phyloP scores from a whole-genome alignment of 2,888 invertebrate species.

The Epiperipatus broadwayi region DNA sequence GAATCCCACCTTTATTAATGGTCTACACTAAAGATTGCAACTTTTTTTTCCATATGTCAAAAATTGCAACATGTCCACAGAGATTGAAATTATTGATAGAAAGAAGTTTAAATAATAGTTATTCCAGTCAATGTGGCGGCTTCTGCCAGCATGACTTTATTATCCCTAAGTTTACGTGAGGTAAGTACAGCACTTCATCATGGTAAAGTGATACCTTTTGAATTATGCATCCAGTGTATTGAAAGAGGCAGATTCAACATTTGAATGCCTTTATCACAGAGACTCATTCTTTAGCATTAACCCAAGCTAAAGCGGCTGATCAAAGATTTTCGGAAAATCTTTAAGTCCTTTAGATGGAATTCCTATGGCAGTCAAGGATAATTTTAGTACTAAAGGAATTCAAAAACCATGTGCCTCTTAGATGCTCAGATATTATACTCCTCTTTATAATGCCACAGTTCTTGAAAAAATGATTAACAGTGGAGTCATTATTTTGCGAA shows the following conservation, averaged over 20 bases:
- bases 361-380: slow-evolving; percentile 78
- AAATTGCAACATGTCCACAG: too few species aligned
- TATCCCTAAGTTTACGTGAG: too few species aligned
- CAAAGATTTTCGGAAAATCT: slow-evolving; percentile 30
- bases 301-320: slow-evolving; percentile 41
- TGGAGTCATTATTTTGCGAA: slow-evolving; percentile 69
- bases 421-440: slow-evolving; percentile 69
- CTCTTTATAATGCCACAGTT: slow-evolving; percentile 79
- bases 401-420: slow-evolving; percentile 57
- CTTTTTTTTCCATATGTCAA: too few species aligned
- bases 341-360: slow-evolving; percentile 48
- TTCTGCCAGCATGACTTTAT: too few species aligned
- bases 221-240: slow-evolving; percentile 25
- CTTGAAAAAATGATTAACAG: slow-evolving; percentile 49
- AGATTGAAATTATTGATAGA: too few species aligned
- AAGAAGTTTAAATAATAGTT: too few species aligned
- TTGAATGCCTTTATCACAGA: slow-evolving; percentile 59
- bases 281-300: slow-evolving; percentile 35
- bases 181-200: slow-evolving; percentile 20
- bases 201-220: slow-evolving; percentile 21
- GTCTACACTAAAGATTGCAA: too few species aligned
- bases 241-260: slow-evolving; percentile 29
- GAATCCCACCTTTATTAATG: too few species aligned
- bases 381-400: slow-evolving; percentile 64
- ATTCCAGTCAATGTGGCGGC: too few species aligned